These are phyloP conservation scores for Smithornis capensis DNA, from an alignment of 2,113 vertebrate genomes.

Conservation along the genomic window DNA sequence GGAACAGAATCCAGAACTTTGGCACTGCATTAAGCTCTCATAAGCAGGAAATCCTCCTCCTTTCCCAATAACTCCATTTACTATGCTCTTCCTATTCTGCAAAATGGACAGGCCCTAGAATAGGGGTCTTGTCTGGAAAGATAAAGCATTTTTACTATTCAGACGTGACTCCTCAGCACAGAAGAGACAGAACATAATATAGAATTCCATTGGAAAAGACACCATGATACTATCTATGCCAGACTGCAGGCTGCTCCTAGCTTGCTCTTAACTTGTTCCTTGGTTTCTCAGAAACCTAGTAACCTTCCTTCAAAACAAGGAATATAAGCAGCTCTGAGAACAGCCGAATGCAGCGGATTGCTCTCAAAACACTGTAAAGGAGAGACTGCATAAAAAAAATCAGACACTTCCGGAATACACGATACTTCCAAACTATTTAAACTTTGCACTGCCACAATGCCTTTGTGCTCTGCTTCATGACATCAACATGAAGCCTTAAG, in stretches of 20 bases:
- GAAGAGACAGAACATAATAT: not conserved
- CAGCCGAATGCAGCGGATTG: not conserved
- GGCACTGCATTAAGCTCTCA: fast-evolving
- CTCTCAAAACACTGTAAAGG: not conserved
- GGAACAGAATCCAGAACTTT: not conserved
- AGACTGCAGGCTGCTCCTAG: not conserved
- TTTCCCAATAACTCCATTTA: not conserved
- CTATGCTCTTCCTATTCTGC: not conserved
- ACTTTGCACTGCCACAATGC: not conserved
- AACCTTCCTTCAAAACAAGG: not conserved
- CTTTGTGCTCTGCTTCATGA: not conserved
- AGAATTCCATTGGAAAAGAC: not conserved
- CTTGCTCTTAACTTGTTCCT: not conserved
- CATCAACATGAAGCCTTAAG: not conserved
- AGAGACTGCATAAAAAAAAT: not conserved
- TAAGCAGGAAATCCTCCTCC: not conserved
- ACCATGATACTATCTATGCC: not conserved
- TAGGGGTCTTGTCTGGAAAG: not conserved
- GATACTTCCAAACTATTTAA: not conserved
- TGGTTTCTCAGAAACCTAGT: not conserved
- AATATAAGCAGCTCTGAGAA: not conserved
- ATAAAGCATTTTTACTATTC: not conserved
- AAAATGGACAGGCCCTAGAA: not conserved
- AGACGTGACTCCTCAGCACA: not conserved
- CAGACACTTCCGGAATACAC: not conserved